These are phyloP conservation scores for Enteromius mattozi DNA, from an alignment of 2,797 vertebrate species.

Conservation along the genomic window DNA sequence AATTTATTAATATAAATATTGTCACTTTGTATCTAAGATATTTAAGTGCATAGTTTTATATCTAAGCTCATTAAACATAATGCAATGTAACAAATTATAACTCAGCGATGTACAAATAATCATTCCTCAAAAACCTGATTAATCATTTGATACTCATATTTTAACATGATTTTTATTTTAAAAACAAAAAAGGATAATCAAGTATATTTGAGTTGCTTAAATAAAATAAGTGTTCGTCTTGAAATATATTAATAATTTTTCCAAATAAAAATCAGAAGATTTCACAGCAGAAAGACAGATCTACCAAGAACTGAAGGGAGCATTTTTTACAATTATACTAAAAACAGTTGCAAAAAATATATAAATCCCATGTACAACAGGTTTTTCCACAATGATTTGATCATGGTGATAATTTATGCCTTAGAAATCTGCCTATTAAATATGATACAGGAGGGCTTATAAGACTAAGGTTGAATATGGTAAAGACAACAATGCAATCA, in stretches of 20 bases:
- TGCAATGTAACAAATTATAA: not conserved
- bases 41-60: not conserved
- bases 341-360: not conserved
- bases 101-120: not conserved
- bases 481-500: conserved; percentile 22
- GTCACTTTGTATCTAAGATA: too few relatives aligned
- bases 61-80: not conserved
- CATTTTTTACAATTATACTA: not conserved
- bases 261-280: not conserved
- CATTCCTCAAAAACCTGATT: too few relatives aligned
- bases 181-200: too few relatives aligned
- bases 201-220: too few relatives aligned
- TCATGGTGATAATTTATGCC: not conserved
- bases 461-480: not conserved
- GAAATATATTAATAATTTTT: not conserved
- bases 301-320: not conserved
- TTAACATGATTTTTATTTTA: not conserved
- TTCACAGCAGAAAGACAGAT: not conserved
- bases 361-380: not conserved
- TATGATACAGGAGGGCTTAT: not conserved
- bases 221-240: too few relatives aligned
- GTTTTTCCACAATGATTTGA: not conserved
- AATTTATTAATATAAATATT: too few relatives aligned
- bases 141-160: not conserved
- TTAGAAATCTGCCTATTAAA: not conserved